A percentile compares a stretch with the other conserved stretches of the same genome.
These are phyloP conservation scores for Chymomyza costata DNA, from an alignment of 1,140 invertebrate genomes.

Conservation along the genomic window DNA sequence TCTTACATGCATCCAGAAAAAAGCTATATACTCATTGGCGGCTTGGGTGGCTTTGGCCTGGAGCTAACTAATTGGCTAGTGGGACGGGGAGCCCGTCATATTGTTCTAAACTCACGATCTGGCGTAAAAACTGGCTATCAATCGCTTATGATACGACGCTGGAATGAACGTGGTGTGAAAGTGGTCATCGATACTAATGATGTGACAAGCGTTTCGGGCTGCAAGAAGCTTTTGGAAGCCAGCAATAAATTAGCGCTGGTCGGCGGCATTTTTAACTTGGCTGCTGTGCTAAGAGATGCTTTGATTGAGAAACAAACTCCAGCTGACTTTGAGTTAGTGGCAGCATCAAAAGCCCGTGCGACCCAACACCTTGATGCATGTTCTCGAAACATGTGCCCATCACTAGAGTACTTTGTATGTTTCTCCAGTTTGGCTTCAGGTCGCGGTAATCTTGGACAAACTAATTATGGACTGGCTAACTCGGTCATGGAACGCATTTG, in stretches of 20 bases:
- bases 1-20: conserved; percentile 92
- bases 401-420: conserved; percentile 92
- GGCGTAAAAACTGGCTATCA: conserved; percentile 93
- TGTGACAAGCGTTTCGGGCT: conserved; percentile 80
- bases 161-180: conserved; percentile 83
- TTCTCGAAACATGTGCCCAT: conserved; percentile 83
- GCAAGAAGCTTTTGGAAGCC: conserved; percentile 82
- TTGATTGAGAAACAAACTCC: conserved; percentile 91
- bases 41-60: conserved; percentile 96
- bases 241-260: conserved; percentile 86
- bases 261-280: conserved; percentile 96
- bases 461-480: conserved; percentile 97
- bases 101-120: conserved; percentile 91
- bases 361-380: conserved; percentile 86
- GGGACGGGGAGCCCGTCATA: conserved; percentile 85
- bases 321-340: conserved; percentile 85
- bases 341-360: conserved; percentile 87
- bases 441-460: conserved; percentile 94
- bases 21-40: conserved; percentile 90
- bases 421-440: conserved; percentile 98
- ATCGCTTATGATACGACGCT: conserved; percentile 84
- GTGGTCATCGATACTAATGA: conserved; percentile 84
- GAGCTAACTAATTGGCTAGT: conserved; percentile 95
- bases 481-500: conserved; percentile 96
- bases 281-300: conserved; percentile 90